Conservation (phyloP, 2,113 vertebrate species). For the Corvus cornix region DNA sequence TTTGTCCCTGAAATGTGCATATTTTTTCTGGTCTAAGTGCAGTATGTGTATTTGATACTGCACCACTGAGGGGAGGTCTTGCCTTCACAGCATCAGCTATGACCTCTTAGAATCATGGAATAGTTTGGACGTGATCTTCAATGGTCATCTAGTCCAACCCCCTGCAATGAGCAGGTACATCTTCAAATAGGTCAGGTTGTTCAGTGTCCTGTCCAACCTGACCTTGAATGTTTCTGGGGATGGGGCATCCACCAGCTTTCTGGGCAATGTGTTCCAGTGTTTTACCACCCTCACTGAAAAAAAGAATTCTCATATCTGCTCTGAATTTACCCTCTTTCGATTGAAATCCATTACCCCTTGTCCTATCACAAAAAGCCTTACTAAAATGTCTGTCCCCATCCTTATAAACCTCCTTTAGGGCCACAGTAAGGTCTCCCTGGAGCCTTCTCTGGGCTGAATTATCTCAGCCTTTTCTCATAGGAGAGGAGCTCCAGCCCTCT, state of each 20-base stretch:
- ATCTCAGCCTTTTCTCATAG: neutral
- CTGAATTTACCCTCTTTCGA: neutral
- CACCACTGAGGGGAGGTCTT: neutral
- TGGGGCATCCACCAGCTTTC: neutral
- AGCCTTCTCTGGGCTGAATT: neutral
- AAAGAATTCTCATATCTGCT: neutral
- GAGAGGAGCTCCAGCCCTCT: neutral
- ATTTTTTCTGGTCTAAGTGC: neutral
- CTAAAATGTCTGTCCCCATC: neutral
- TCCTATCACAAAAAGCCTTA: neutral
- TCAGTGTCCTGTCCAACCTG: neutral
- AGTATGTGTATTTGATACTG: neutral
- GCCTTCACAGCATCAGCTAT: neutral
- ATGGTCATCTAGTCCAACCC: neutral
- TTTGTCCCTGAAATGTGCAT: neutral
- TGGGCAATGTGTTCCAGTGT: neutral
- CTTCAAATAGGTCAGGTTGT: neutral
- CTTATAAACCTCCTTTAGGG: neutral
- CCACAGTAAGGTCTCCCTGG: neutral
- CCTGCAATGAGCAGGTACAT: neutral
- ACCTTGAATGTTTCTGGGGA: neutral
- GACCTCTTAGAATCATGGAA: neutral
- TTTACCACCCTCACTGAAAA: neutral
- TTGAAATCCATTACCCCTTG: neutral
- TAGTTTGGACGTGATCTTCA: neutral